A percentile compares a stretch with the other conserved stretches of the same genome.
Conservation (phyloP, 2,888 invertebrate species). For the Cristatella mucedo region DNA sequence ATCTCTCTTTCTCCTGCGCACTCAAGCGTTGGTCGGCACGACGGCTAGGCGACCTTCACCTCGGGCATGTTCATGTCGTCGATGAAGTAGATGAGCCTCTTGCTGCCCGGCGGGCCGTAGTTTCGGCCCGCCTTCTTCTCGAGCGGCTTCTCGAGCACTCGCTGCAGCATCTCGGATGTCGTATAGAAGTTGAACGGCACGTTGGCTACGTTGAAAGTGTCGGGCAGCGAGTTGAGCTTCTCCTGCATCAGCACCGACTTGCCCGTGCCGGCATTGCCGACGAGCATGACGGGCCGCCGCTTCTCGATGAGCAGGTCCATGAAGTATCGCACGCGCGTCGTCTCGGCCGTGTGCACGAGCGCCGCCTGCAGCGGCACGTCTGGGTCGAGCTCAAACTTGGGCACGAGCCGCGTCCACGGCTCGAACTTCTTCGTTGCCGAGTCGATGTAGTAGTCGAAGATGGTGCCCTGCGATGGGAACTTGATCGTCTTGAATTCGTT, state of each 20-base stretch:
- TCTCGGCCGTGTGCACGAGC: slow-evolving; percentile 80
- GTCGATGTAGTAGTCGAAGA: slow-evolving; percentile 87
- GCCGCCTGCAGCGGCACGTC: slow-evolving; percentile 79
- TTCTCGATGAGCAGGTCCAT: slow-evolving; percentile 72
- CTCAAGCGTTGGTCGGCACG: too few relatives aligned
- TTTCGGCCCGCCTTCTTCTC: slow-evolving; percentile 92
- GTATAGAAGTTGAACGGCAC: slow-evolving; percentile 94
- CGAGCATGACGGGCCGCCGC: slow-evolving; percentile 79
- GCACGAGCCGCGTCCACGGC: slow-evolving; percentile 72
- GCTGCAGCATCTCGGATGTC: slow-evolving; percentile 53
- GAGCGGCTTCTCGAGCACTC: slow-evolving; percentile 71
- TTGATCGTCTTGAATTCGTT: slow-evolving; percentile 87
- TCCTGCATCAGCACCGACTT: slow-evolving; percentile 82
- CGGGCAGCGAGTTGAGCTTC: slow-evolving; percentile 59
- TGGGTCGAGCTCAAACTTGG: slow-evolving; percentile 74
- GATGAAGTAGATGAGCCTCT: slow-evolving; percentile 79
- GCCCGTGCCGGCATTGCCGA: slow-evolving; percentile 79
- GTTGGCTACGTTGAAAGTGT: slow-evolving; percentile 64
- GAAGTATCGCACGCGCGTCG: slow-evolving; percentile 72
- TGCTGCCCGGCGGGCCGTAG: slow-evolving; percentile 85
- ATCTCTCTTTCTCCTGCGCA: too few relatives aligned
- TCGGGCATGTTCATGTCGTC: slow-evolving; percentile 98
- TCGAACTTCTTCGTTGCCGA: slow-evolving; percentile 72
- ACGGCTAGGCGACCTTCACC: slow-evolving; percentile 44
- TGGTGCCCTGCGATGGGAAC: slow-evolving; percentile 75